Evolutionary conservation across 2,797 vertebrate species (phyloP).

Genomic region (Coreius guichenoti): DNA sequence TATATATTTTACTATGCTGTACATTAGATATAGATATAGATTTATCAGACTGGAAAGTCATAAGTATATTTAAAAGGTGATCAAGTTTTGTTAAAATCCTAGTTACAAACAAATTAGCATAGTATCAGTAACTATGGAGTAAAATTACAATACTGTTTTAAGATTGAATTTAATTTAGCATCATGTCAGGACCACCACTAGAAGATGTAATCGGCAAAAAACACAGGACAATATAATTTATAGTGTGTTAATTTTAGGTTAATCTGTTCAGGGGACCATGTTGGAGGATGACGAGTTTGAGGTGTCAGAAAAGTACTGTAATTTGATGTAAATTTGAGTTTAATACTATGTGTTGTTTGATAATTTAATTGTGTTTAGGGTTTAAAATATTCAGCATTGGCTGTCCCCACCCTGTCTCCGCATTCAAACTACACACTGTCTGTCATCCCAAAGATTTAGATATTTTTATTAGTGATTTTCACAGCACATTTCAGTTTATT

Average conservation of each 20-base stretch:
- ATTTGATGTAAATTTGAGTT: slow-evolving; percentile 62
- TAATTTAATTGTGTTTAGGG: slow-evolving; percentile 57
- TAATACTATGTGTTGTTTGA: slow-evolving; percentile 40
- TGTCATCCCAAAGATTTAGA: slow-evolving; percentile 9
- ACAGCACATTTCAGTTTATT: slow-evolving; percentile 18
- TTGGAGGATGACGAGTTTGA: slow-evolving; percentile 56
- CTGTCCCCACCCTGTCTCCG: slow-evolving; percentile 69
- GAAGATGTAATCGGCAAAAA: slow-evolving; percentile 62
- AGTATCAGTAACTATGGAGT: slow-evolving; percentile 39
- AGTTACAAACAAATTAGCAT: slow-evolving; percentile 8
- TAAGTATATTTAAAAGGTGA: slow-evolving; percentile 52
- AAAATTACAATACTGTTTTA: slow-evolving; percentile 48
- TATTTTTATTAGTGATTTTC: background rate
- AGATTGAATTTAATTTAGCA: slow-evolving; percentile 5
- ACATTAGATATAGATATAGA: slow-evolving; percentile 56
- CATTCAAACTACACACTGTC: slow-evolving; percentile 64
- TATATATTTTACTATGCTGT: slow-evolving; percentile 53
- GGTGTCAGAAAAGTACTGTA: slow-evolving; percentile 72
- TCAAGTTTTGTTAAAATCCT: slow-evolving; percentile 55
- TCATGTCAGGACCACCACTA: background rate
- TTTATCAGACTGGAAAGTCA: slow-evolving; percentile 65
- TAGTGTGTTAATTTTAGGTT: slow-evolving; percentile 59
- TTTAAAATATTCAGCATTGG: slow-evolving; percentile 63
- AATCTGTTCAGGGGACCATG: slow-evolving; percentile 71
- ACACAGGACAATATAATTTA: slow-evolving; percentile 37